Evolutionary conservation across 1,140 invertebrate species (phyloP).

Genomic region (Scaptodrosophila lebanonensis): DNA sequence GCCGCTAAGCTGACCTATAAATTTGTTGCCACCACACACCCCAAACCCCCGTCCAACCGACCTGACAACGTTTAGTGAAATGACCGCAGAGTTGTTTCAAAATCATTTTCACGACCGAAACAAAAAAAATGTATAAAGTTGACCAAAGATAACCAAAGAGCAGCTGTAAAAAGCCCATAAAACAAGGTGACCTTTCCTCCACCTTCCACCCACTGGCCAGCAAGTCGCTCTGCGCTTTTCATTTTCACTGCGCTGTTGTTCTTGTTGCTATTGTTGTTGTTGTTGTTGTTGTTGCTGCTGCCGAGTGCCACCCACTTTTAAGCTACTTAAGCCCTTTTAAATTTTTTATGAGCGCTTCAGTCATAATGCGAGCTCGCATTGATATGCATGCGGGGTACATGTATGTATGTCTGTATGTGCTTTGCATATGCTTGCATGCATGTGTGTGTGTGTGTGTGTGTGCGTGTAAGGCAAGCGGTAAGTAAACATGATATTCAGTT

Average conservation of each 20-base stretch:
- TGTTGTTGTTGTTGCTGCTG: conserved; percentile 23
- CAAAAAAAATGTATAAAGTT: conserved; percentile 30
- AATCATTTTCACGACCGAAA: conserved; percentile 43
- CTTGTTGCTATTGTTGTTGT: conserved; percentile 11
- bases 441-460: neutral
- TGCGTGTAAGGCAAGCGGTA: neutral
- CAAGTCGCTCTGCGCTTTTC: conserved; percentile 42
- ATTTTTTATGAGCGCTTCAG: conserved; percentile 63
- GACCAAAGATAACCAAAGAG: conserved; percentile 54
- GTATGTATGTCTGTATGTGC: neutral
- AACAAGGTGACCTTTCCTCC: conserved; percentile 19
- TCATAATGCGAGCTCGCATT: conserved; percentile 50
- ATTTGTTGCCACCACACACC: conserved; percentile 19
- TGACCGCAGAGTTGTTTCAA: conserved; percentile 73
- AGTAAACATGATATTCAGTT: neutral
- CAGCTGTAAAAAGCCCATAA: conserved; percentile 72
- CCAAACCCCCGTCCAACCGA: conserved; percentile 14
- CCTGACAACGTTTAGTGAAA: conserved; percentile 56
- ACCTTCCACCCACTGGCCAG: neutral
- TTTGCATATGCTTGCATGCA: conserved; percentile 2
- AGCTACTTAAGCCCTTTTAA: conserved; percentile 69
- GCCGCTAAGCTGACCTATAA: conserved; percentile 43
- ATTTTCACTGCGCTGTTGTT: conserved; percentile 32
- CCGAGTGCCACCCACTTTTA: conserved; percentile 47
- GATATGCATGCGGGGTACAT: conserved; percentile 27